Evolutionary conservation across 2,888 invertebrate genomes (phyloP).

Genomic region (Papilio gigon): DNA sequence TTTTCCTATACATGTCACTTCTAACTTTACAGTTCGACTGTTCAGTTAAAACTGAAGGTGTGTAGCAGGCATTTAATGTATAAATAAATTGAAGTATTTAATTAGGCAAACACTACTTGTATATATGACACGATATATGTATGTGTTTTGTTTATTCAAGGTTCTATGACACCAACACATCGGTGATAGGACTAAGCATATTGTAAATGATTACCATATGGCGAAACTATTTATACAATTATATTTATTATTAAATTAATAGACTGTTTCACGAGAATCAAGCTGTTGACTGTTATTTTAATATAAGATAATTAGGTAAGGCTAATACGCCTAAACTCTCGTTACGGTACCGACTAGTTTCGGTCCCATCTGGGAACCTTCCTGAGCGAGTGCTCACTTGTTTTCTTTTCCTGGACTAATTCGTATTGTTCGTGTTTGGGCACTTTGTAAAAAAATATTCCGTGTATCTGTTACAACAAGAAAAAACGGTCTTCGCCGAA

Average conservation of each 20-base stretch:
- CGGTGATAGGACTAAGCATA: not conserved
- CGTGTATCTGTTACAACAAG: not conserved
- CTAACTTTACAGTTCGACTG: too few species aligned
- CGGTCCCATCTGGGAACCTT: too few species aligned
- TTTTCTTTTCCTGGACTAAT: not conserved
- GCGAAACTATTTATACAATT: not conserved
- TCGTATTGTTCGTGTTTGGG: not conserved
- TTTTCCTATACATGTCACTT: too few species aligned
- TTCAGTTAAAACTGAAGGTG: too few species aligned
- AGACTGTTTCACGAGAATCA: too few species aligned
- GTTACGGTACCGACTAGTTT: too few species aligned
- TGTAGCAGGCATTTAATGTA: too few species aligned
- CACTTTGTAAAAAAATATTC: not conserved
- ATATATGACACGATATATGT: not conserved
- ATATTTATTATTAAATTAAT: too few species aligned
- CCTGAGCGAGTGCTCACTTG: not conserved
- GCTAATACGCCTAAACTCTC: too few species aligned
- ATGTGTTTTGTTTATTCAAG: not conserved
- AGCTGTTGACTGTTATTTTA: too few species aligned
- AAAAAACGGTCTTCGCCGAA: slow-evolving; percentile 2
- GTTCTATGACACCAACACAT: not conserved
- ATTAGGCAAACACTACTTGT: not conserved
- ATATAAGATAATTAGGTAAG: too few species aligned
- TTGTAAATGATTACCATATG: not conserved
- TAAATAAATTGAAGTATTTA: slow-evolving; percentile 5